These are phyloP conservation scores for Chunga burmeisteri DNA, from an alignment of 2,113 vertebrate species.

Conservation along the genomic window DNA sequence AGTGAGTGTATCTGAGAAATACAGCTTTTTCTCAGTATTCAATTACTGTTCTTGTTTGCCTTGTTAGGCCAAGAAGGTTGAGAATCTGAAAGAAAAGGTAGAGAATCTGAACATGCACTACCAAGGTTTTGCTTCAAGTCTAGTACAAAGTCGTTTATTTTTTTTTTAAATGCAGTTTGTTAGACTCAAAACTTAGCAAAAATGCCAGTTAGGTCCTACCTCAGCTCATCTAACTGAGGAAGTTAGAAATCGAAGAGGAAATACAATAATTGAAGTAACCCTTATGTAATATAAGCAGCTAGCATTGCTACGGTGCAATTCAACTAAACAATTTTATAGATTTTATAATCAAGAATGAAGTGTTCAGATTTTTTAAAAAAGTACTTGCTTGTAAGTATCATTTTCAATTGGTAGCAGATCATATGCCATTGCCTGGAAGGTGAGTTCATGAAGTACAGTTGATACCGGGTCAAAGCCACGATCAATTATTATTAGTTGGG, in stretches of 20 bases:
- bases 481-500: constrained; percentile 93
- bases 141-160: background rate
- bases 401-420: constrained; percentile 93
- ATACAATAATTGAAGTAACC: background rate
- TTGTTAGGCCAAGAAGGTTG: background rate
- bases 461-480: constrained; percentile 94
- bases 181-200: background rate
- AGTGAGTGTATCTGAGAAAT: background rate
- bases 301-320: background rate
- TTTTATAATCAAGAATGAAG: background rate
- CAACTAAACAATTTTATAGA: background rate
- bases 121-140: background rate
- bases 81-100: background rate
- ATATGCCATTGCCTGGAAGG: constrained; percentile 97
- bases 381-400: constrained; percentile 90
- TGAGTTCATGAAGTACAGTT: constrained; percentile 94
- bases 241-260: background rate
- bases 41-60: background rate
- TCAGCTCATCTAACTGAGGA: background rate
- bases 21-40: background rate
- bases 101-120: background rate
- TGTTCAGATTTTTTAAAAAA: background rate
- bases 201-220: background rate
- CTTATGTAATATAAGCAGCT: background rate
- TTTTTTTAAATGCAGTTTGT: background rate